Evolutionary conservation across 2,797 vertebrate genomes (phyloP).

Genomic region (Epinephelus malabaricus): DNA sequence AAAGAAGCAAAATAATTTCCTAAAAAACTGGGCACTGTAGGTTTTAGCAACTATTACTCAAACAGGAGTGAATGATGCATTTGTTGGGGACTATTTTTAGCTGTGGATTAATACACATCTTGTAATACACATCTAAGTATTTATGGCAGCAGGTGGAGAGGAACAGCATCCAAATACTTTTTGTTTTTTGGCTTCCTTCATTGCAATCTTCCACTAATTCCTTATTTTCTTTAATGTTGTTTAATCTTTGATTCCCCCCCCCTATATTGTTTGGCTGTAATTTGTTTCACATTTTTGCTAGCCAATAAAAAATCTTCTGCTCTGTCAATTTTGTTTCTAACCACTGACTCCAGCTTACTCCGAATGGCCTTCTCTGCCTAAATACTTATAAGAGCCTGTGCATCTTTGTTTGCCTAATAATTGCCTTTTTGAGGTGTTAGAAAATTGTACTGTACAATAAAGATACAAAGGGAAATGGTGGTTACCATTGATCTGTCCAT

Average conservation of each 20-base stretch:
- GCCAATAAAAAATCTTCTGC: background rate
- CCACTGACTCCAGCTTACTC: background rate
- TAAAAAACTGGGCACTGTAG: background rate
- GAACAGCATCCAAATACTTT: background rate
- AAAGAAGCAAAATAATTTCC: background rate
- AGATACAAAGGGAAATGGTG: background rate
- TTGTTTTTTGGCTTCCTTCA: background rate
- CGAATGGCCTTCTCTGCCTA: background rate
- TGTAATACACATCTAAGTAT: slow-evolving; percentile 1
- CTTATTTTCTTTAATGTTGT: background rate
- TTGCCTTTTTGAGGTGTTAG: background rate
- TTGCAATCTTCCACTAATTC: background rate
- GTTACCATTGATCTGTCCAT: background rate
- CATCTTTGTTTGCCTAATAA: background rate
- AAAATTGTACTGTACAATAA: background rate
- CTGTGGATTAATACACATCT: background rate
- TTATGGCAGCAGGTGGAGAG: background rate
- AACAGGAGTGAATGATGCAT: background rate
- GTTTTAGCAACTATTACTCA: background rate
- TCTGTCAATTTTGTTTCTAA: background rate
- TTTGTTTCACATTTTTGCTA: slow-evolving; percentile 5
- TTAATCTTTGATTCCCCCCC: background rate
- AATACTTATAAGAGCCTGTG: background rate
- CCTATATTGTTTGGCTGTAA: background rate
- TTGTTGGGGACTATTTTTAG: slow-evolving; percentile 18